Percentiles rank a stretch among this genome's conserved stretches.
Evolutionary conservation across 2,888 invertebrate species (phyloP).

Genomic region (Stenurella melanura): DNA sequence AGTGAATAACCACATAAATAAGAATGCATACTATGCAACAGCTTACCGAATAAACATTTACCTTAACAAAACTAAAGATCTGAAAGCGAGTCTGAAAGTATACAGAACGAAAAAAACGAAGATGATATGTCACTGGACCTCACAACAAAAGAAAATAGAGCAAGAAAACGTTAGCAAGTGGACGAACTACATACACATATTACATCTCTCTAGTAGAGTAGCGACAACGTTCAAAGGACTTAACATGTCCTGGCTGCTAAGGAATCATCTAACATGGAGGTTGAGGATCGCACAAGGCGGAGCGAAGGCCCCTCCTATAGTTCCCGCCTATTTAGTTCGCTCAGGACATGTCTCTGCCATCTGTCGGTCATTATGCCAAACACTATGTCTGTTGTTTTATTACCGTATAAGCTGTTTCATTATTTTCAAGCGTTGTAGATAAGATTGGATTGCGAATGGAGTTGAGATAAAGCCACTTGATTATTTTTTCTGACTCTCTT

Average conservation of each 20-base stretch:
- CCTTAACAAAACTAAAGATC: conserved; percentile 1
- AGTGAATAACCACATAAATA: neutral
- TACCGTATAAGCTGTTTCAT: conserved; percentile 70
- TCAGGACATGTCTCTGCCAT: conserved; percentile 68
- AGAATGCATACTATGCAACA: neutral
- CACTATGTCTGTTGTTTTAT: conserved; percentile 66
- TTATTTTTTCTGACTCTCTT: conserved; percentile 52
- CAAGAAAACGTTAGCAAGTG: conserved; percentile 63
- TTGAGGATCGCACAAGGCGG: conserved; percentile 64
- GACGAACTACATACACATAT: conserved; percentile 64
- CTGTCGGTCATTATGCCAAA: conserved; percentile 67
- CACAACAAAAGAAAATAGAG: conserved; percentile 56
- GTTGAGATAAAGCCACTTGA: conserved; percentile 64
- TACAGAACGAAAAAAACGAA: conserved; percentile 43
- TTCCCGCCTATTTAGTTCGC: conserved; percentile 63
- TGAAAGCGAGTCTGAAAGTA: conserved; percentile 10
- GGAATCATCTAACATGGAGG: conserved; percentile 72
- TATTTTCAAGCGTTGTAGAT: conserved; percentile 69
- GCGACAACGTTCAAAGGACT: conserved; percentile 68
- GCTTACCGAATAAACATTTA: conserved; percentile 1
- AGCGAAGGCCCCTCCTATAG: conserved; percentile 66
- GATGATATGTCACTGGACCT: conserved; percentile 39
- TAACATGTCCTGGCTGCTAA: conserved; percentile 66
- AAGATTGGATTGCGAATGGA: conserved; percentile 67
- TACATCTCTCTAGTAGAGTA: conserved; percentile 63